Evolutionary conservation across 2,888 invertebrate species (phyloP).

Genomic region (Chloroclystis v-ata): DNA sequence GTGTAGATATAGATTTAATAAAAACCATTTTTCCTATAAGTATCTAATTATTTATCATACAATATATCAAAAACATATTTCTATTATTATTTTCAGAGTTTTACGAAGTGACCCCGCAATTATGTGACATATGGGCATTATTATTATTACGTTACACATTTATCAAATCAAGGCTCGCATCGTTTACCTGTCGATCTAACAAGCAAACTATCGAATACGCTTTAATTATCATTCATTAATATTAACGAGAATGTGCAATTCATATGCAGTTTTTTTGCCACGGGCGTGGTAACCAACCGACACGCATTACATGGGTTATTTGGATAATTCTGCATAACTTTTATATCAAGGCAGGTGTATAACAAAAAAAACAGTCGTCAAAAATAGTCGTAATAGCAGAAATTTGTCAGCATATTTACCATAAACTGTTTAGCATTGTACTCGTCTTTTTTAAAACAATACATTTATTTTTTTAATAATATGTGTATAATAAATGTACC

Average conservation of each 20-base stretch:
- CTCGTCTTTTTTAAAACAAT: too few species aligned
- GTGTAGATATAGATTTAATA: too few species aligned
- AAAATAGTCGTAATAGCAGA: too few species aligned
- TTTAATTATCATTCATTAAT: slow-evolving; percentile 32
- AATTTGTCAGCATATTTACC: too few species aligned
- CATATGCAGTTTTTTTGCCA: slow-evolving; percentile 24
- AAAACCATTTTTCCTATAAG: too few species aligned
- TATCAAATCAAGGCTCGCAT: slow-evolving; percentile 24
- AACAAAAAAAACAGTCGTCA: slow-evolving; percentile 9
- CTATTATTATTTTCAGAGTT: too few species aligned
- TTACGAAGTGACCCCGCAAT: slow-evolving; percentile 9
- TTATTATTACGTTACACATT: slow-evolving; percentile 13
- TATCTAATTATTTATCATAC: too few species aligned
- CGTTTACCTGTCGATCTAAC: slow-evolving; percentile 22
- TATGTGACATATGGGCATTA: slow-evolving; percentile 12
- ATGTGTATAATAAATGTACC: too few species aligned
- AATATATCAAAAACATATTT: too few species aligned
- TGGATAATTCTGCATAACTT: slow-evolving; percentile 45
- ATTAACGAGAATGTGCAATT: slow-evolving; percentile 24
- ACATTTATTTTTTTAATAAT: too few species aligned
- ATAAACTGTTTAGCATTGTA: too few species aligned
- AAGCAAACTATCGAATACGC: slow-evolving; percentile 25
- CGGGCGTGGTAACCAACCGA: slow-evolving; percentile 35
- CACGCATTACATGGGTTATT: slow-evolving; percentile 35
- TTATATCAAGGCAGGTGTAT: slow-evolving; percentile 29